Base-by-base conservation (phyloP, 2,797 vertebrate genomes). In the Acipenser ruthenus region DNA sequence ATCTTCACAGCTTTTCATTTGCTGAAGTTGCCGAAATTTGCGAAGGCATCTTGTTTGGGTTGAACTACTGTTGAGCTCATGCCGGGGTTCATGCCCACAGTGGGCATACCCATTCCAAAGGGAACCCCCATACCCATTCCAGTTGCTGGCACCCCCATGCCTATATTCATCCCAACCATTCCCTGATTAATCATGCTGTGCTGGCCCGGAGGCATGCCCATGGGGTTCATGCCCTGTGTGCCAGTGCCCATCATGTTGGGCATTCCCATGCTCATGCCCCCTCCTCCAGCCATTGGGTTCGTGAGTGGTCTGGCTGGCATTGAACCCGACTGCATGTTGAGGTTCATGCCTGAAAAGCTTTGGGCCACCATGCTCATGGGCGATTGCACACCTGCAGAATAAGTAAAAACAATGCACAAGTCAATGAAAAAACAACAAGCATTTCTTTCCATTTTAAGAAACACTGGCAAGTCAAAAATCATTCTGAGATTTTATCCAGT, bases 1-100 rank as follows among this genome's bases (percentile, higher is more conserved):
- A 74, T 76, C 69, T 78, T 80, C 82, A 76, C 78, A 81, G 78
- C 78, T 37, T 88, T 77, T 93, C 91, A 98, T 88, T 99, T 99
- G 85, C 94, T 94, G 84, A 99, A 99, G 90, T 96, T 98, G 86
- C 90, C 94, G 70, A 99, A 99, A 85, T 97, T 95, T 85, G 96
- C 95, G 77, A 99, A 99, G 89, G 95, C 95, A 84, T 99, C 95
- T 73, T 94, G 94, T 90, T 98, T 98, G 77, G 94, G 91, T 75
- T 93, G 94, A 75, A 92, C 86, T 85, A 91, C 84, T 80, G 86
- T 83, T 13, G 89, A 86, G 78, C 79, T 83, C 82, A 91, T 85
- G 49, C 72, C 75, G 68, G 88, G 74, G 77, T 88, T 80, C 91
- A 95, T 84, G n/a, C 87, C 77, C 74, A 92, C 81, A 12, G 60